Evolutionary conservation across 1,140 invertebrate genomes (phyloP).

Genomic region (Drosophila neocordata): DNA sequence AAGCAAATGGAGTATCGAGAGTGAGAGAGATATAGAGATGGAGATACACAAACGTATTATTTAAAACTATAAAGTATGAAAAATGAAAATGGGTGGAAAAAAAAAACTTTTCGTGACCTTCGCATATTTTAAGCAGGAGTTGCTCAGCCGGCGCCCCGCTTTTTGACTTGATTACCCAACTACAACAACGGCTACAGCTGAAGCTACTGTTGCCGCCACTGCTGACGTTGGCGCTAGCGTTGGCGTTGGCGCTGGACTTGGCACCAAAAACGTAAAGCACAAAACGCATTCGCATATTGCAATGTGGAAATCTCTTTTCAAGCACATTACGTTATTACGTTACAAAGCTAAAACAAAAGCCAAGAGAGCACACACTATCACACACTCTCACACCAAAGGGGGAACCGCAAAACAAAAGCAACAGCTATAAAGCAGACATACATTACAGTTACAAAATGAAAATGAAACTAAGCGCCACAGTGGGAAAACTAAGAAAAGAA

Average conservation of each 20-base stretch:
- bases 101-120: conserved; percentile 60
- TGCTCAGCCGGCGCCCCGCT: conserved; percentile 44
- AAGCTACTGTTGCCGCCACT: conserved; percentile 8
- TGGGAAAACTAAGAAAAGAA: conserved; percentile 23
- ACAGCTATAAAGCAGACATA: conserved; percentile 54
- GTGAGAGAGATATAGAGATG: not conserved
- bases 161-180: conserved; percentile 65
- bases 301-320: conserved; percentile 63
- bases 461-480: conserved; percentile 58
- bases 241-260: conserved; percentile 72
- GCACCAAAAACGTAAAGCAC: conserved; percentile 73
- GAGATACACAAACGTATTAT: not conserved
- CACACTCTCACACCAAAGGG: not conserved
- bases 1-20: conserved; percentile 14
- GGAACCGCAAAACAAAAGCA: conserved; percentile 25
- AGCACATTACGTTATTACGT: conserved; percentile 72
- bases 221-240: conserved; percentile 15
- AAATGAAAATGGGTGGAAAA: conserved; percentile 27
- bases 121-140: conserved; percentile 67
- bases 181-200: conserved; percentile 17
- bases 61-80: conserved; percentile 21
- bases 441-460: conserved; percentile 78
- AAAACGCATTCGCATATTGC: conserved; percentile 41
- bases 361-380: conserved; percentile 25
- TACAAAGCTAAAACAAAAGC: conserved; percentile 36